These are phyloP conservation scores for Alviniconcha marisindica DNA, from an alignment of 1,140 invertebrate species.

Conservation along the genomic window DNA sequence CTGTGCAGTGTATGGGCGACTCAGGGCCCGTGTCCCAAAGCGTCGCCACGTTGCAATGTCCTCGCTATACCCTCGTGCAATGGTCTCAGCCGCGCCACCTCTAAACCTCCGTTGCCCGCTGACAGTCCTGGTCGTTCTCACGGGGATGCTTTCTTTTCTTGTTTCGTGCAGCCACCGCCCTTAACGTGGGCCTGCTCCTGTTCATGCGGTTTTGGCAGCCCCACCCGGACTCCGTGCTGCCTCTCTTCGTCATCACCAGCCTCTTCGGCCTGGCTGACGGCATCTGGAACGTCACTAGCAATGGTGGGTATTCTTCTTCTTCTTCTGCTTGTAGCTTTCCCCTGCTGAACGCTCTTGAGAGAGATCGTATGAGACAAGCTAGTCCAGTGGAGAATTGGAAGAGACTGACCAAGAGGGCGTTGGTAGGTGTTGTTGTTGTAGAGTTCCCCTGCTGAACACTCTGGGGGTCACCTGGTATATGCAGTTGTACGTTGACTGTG, in stretches of 20 bases:
- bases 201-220: constrained; percentile 63
- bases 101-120: neutral
- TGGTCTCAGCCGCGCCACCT: neutral
- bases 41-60: neutral
- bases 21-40: neutral
- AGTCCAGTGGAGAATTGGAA: too few relatives aligned
- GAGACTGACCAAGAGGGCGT: too few relatives aligned
- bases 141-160: neutral
- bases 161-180: constrained; percentile 50
- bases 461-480: too few relatives aligned
- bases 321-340: too few relatives aligned
- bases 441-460: too few relatives aligned
- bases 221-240: constrained; percentile 34
- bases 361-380: too few relatives aligned
- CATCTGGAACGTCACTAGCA: constrained; percentile 62
- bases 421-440: too few relatives aligned
- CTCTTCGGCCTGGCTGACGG: constrained; percentile 68
- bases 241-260: constrained; percentile 59
- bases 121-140: neutral
- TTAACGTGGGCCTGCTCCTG: constrained; percentile 55
- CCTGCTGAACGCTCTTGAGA: too few relatives aligned
- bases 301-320: constrained; percentile 57
- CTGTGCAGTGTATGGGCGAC: neutral
- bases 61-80: neutral
- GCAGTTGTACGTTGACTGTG: too few relatives aligned